phyloP scores from a whole-genome alignment of 2,888 invertebrate genomes.

The Argyresthia goedartella region DNA sequence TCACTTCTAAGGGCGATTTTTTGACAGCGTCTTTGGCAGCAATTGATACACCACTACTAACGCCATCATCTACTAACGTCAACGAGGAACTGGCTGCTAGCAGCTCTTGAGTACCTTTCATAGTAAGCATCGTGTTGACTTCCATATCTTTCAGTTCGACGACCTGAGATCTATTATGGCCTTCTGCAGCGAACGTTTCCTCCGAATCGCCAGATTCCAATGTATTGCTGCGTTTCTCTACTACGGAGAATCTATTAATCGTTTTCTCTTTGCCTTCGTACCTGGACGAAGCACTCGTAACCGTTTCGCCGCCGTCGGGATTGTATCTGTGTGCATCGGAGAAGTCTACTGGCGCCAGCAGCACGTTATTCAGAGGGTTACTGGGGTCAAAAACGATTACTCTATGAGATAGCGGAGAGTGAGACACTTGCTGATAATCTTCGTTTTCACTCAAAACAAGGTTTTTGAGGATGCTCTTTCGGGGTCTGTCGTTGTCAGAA shows the following conservation, averaged over 20 bases:
- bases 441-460: not conserved
- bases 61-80: slow-evolving; percentile 40
- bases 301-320: slow-evolving; percentile 15
- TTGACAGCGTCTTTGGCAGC: not conserved
- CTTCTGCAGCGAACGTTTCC: not conserved
- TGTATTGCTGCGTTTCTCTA: not conserved
- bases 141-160: slow-evolving; percentile 26
- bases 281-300: not conserved
- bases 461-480: not conserved
- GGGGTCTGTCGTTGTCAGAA: not conserved
- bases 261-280: not conserved
- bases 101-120: slow-evolving; percentile 43
- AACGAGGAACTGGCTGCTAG: slow-evolving; percentile 38
- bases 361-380: slow-evolving; percentile 51
- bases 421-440: not conserved
- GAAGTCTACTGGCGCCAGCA: slow-evolving; percentile 21
- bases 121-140: slow-evolving; percentile 43
- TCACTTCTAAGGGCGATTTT: no score
- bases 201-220: not conserved
- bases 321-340: slow-evolving; percentile 32
- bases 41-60: not conserved
- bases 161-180: not conserved
- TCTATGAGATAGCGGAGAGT: not conserved
- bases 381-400: slow-evolving; percentile 40
- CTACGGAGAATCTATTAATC: not conserved